Percentiles rank a stretch among this genome's conserved stretches.
These are phyloP conservation scores for Hyles lineata DNA, from an alignment of 2,888 invertebrate species.

Conservation along the genomic window DNA sequence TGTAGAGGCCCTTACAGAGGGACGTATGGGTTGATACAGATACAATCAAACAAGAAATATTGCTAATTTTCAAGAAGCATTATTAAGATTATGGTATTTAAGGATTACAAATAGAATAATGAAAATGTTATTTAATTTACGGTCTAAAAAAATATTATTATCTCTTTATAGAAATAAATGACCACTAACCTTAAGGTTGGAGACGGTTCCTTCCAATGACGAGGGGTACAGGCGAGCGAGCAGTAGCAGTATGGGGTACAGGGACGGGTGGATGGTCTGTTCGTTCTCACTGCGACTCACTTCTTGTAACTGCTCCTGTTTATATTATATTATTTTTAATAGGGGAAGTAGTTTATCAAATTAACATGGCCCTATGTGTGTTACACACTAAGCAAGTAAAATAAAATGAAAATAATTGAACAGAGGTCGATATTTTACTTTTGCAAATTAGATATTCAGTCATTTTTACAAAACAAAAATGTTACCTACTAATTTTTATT, in stretches of 20 bases:
- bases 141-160: neutral
- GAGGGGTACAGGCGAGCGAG: slow-evolving; percentile 92
- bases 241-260: slow-evolving; percentile 91
- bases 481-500: too few species aligned
- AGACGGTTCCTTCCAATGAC: slow-evolving; percentile 88
- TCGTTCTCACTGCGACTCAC: slow-evolving; percentile 42
- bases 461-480: too few species aligned
- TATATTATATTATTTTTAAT: neutral
- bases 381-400: too few species aligned
- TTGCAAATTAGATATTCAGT: neutral
- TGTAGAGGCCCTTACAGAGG: too few species aligned
- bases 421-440: neutral
- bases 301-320: slow-evolving; percentile 66
- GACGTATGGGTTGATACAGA: too few species aligned
- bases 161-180: neutral
- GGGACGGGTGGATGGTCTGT: slow-evolving; percentile 81
- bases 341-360: neutral
- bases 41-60: too few species aligned
- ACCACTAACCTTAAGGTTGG: slow-evolving; percentile 85
- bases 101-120: too few species aligned
- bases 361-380: too few species aligned
- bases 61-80: too few species aligned
- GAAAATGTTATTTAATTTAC: too few species aligned
- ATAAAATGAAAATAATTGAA: neutral
- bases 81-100: too few species aligned